Conservation (phyloP, 2,888 invertebrate genomes). For the Phoenoteleia sp. region DNA sequence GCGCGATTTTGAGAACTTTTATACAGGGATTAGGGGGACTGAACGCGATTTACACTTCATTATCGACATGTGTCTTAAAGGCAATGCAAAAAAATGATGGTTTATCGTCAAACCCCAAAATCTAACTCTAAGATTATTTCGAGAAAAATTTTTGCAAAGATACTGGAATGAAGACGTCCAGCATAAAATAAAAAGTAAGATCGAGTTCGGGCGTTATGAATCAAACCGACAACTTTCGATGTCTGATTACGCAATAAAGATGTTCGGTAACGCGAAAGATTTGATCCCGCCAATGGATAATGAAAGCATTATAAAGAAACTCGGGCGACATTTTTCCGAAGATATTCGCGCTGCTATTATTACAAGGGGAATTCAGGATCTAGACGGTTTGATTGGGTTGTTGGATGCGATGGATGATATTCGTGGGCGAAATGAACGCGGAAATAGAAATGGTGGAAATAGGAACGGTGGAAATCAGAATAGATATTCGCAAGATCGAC, state of each 20-base stretch:
- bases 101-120: not conserved
- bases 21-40: not conserved
- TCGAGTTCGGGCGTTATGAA: not conserved
- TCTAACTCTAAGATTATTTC: not conserved
- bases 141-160: not conserved
- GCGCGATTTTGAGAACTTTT: not conserved
- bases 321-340: not conserved
- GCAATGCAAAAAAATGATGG: conserved; percentile 13
- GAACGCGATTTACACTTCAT: not conserved
- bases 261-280: conserved; percentile 19
- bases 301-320: not conserved
- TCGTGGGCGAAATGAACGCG: no score
- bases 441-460: no score
- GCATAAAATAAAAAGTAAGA: conserved; percentile 11
- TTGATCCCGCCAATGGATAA: conserved; percentile 7
- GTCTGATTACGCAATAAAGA: not conserved
- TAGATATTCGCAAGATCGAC: no score
- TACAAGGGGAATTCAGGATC: not conserved
- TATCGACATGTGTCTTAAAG: not conserved
- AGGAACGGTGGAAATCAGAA: no score
- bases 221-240: not conserved
- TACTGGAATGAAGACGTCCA: conserved; percentile 29
- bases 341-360: not conserved
- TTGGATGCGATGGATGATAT: no score
- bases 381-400: no score